Evolutionary conservation across 2,888 invertebrate genomes (phyloP), one percentile per base, ranked within the genome.

Genomic region (Athrips mouffetella): DNA sequence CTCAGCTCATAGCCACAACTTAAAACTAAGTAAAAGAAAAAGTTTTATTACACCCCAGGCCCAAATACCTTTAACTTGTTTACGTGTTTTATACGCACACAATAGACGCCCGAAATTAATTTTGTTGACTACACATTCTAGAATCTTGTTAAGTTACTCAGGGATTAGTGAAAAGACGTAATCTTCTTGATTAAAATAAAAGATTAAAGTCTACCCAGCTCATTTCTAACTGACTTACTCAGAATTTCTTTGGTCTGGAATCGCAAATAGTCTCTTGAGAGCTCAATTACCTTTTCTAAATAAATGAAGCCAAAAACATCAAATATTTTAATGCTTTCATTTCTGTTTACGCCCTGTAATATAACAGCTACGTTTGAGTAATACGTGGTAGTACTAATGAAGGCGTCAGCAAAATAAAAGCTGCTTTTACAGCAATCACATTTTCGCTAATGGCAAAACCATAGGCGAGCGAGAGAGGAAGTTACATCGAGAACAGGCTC

Each of bases 1-100:
- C 73, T 80, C 77, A 76, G 71, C 77, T 79, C 75, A 65, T 72
- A 66, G 72, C 67, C 73, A 64, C 65, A 69, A 72, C 66, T 70
- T 68, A 60, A 68, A 75, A 71, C 68, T 76, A 70, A 59, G 53
- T 51, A 53, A 55, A 48, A 51, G 60, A 67, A 70, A 76, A 73
- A 62, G 54, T 67, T 70, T 62, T 58, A 50, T 49, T 53, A 54
- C 49, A 54, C 47, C 48, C 51, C 40, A 27, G 27, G n/a, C n/a
- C n/a, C 27, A 54, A 51, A 63, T 63, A 64, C 27, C 30, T 47
- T 47, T 47, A 37, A 39, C 20, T 21, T 8, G 16, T n/a, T 37
- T 37, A 35, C 13, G 25, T 46, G 29, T 18, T 47, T 39, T 47
- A 40, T 20, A 29, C 39, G 5, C 33, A 39, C 21, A 46, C n/a